Evolutionary conservation across 1,140 invertebrate species (phyloP), one percentile per base, ranked within the genome.

Genomic region (Eurosta solidaginis): DNA sequence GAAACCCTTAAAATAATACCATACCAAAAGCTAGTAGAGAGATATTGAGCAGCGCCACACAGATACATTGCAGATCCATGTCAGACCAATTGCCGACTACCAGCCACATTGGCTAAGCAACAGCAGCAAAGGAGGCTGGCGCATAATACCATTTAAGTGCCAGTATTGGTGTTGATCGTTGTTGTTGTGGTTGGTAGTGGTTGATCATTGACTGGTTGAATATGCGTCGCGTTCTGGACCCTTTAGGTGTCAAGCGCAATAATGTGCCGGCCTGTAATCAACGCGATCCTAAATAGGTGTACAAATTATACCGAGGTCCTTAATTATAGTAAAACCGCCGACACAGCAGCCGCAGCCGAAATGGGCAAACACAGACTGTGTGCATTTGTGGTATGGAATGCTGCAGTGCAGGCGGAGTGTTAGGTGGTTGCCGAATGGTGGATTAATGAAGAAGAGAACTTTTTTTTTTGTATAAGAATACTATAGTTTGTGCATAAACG

Each of bases 231-330:
- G 40, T n/a, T 50, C 33, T 79, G 83, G 82, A 82, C 83, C 85
- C 85, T 87, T 86, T 87, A 87, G 85, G 85, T 87, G 85, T 87
- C 85, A 87, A 87, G 86, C 85, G 84, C 85, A 87, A 87, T 86
- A 87, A 87, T 83, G 83, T 82, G 85, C 85, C 85, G 85, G 84
- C 85, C 85, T 87, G 85, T 87, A 87, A 87, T 87, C 85, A 87
- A 85, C 85, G 85, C 85, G 83, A 83, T 87, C 85, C 85, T 87
- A 87, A 87, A 87, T 87, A 87, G 85, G 85, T 85, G 85, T 85
- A 87, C 85, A 87, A 86, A 87, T 86, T 86, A 87, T 84, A 84
- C 81, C 84, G 83, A 85, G 83, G 85, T 87, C 85, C 85, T 87
- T 87, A 87, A 87, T 87, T 87, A 87, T 86, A 84, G 82, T 83